Evolutionary conservation across 2,797 vertebrate genomes (phyloP), one percentile per base, ranked within the genome.

Genomic region (Trachurus trachurus): DNA sequence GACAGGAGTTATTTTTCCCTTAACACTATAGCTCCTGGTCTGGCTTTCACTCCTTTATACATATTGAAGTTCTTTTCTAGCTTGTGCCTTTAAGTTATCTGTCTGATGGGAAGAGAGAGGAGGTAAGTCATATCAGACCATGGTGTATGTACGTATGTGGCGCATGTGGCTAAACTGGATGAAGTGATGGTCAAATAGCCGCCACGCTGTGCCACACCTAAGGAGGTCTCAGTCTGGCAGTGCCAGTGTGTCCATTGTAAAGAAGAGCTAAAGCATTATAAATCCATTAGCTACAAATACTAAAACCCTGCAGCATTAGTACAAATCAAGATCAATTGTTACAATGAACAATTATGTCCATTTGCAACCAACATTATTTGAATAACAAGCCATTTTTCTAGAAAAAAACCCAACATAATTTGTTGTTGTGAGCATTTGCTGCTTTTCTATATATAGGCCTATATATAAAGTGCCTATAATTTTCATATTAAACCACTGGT

Each of bases 81-180:
- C 44, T 78, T 26, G 45, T 26, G 54, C 31, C 50, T 54, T 19
- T 61, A 15, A 9, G 21, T n/a, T 29, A 49, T 54, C 8, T 70
- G 70, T 19, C 31, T 6, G 31, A 34, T 5, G 31, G 31, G 31
- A 34, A 26, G 26, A 34, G 31, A 34, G 31, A 37, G 52, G 26
- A 15, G 15, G 40, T 74, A 39, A 45, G 72, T 75, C 49, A 77
- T 57, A 77, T 57, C 50, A 39, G 47, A 12, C n/a, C 44, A 4
- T 45, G 5, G 44, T 81, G 26, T 3, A 26, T 26, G 26, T 3
- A 26, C 3, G 16, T n/a, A 9, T 71, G 67, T 66, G 37, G 37
- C 22, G 29, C 53, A 17, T 63, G 31, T 47, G 54, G 58, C 22
- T 52, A 2, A 54, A 60, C 63, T 34, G 47, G 40, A 50, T 61